Evolutionary conservation across 92 coral and sea anemone genomes (phyloP).

Genomic region (Palythoa grandis): DNA sequence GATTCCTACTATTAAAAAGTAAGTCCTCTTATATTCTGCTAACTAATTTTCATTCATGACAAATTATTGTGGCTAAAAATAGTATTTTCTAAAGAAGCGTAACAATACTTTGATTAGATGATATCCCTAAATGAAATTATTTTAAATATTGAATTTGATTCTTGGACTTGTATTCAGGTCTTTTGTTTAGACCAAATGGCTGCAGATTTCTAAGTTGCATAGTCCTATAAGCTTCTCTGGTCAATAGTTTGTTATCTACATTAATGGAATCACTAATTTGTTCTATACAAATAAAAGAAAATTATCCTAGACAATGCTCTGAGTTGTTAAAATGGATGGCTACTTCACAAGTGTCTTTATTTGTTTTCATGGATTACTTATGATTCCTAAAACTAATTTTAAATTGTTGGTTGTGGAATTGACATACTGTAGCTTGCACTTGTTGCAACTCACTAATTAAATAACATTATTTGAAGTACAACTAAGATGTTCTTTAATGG

Average conservation of each 20-base stretch:
- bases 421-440: too few relatives aligned
- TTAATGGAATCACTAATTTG: constrained; percentile 16
- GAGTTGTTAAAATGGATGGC: constrained; percentile 40
- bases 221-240: constrained; percentile 47
- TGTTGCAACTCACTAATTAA: too few relatives aligned
- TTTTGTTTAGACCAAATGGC: constrained; percentile 39
- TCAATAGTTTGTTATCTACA: constrained; percentile 25
- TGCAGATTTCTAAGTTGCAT: constrained; percentile 29
- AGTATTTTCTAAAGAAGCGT: too few relatives aligned
- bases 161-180: constrained; percentile 24
- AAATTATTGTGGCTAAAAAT: background rate
- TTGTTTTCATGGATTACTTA: background rate
- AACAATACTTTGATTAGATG: background rate
- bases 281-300: constrained; percentile 31
- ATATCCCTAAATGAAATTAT: too few relatives aligned
- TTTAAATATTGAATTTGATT: background rate
- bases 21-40: too few relatives aligned
- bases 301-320: constrained; percentile 33
- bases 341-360: background rate
- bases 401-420: too few relatives aligned
- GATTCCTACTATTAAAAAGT: too few relatives aligned
- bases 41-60: too few relatives aligned
- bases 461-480: too few relatives aligned
- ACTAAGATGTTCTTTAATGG: too few relatives aligned
- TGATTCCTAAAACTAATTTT: too few relatives aligned